These are phyloP conservation scores for Drosophila ananassae DNA, from an alignment of 1,140 invertebrate species.

Conservation along the genomic window DNA sequence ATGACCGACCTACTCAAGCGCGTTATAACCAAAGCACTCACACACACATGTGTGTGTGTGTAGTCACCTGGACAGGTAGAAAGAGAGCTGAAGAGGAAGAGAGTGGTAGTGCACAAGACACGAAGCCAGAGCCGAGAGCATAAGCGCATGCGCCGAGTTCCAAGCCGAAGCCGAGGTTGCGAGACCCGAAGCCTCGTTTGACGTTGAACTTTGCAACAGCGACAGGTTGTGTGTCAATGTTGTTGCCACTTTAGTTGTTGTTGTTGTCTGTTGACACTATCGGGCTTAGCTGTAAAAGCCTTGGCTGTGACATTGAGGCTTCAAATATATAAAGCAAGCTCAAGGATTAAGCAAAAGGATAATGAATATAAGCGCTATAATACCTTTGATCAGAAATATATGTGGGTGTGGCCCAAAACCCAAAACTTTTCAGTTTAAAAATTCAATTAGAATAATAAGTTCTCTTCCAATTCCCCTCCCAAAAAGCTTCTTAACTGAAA, in stretches of 20 bases:
- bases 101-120: constrained; percentile 28
- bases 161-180: constrained; percentile 23
- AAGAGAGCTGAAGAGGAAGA: constrained; percentile 23
- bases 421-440: constrained; percentile 6
- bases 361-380: not conserved
- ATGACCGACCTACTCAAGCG: constrained; percentile 85
- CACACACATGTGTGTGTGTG: constrained; percentile 20
- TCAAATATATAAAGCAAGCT: not conserved
- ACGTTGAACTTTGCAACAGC: constrained; percentile 69
- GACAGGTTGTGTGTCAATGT: constrained; percentile 75
- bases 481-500: constrained; percentile 11
- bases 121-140: constrained; percentile 42
- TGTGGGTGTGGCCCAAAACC: not conserved
- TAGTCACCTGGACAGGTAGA: constrained; percentile 1
- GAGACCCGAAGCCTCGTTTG: constrained; percentile 34
- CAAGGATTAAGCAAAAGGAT: not conserved
- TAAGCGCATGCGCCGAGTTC: constrained; percentile 61
- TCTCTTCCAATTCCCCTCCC: not conserved
- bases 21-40: constrained; percentile 77
- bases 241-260: constrained; percentile 44
- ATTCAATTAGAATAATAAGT: not conserved
- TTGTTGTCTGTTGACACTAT: constrained; percentile 59
- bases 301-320: constrained; percentile 75
- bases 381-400: constrained; percentile 1
- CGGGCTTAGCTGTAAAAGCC: constrained; percentile 68